Base-by-base conservation (phyloP, 2,113 vertebrate species). In the Speoplatyrhinus poulsoni region DNA sequence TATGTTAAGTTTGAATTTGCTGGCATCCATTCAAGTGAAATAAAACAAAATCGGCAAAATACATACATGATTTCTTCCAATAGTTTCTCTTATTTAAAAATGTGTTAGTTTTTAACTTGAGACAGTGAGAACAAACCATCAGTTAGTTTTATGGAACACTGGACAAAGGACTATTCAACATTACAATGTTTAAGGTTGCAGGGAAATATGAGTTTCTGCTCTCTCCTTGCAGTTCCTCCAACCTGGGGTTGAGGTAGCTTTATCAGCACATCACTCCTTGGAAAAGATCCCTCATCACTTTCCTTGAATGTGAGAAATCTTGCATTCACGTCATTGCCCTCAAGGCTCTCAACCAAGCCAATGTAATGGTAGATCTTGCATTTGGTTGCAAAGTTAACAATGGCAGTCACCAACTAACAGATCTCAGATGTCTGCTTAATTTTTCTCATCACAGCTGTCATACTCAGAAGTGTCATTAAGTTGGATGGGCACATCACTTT, bases 401-500 rank as follows among this genome's bases (percentile, higher is more conserved):
- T 79, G 46, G 63, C 62, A 11, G 71, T 74, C 66, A 52, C 70
- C 70, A 33, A 55, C 50, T 46, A 26, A 58, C 13, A 73, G 32
- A 60, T 49, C 58, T 62, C 50, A 19, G 41, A 19, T 52, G 10
- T 68, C 68, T 52, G 62, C 63, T 53, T 79, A 33, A 8, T 33
- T 66, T 36, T 33, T 59, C 9, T 69, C 54, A 17, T 80, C 15
- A 13, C 47, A 65, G 56, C 64, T 76, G 60, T 73, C 59, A 46
- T 36, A 50, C 19, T 75, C 68, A 55, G 63, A 62, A 47, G 54
- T 67, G 53, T 72, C 68, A 55, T 67, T 68, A 60, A 57, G 33
- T 64, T 49, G 60, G 60, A 75, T 16, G 1, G 69, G 41, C 53
- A 73, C 56, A 73, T 77, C 69, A 54, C 58, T 77, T 50, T 69